Base-by-base conservation (phyloP, 2,888 invertebrate species). In the Pocota personata region DNA sequence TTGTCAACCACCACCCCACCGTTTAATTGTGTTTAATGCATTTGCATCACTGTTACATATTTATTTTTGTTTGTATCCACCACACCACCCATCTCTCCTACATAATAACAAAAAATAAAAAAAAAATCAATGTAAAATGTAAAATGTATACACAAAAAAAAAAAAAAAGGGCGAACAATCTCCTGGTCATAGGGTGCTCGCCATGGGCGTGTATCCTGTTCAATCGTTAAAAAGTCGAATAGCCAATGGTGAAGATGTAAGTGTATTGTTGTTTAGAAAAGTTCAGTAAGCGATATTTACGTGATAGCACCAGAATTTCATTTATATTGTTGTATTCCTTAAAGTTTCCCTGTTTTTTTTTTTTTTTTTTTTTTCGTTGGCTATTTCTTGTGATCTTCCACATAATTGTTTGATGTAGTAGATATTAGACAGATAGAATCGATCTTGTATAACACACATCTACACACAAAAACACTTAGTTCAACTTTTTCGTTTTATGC, bases 121-220 rank as follows among this genome's bases (percentile, higher is more conserved):
- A 57, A 60, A 21, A 27, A 58, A 32, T 60, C 43, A 52, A 71
- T 64, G 55, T 32, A 5, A 55, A 43, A 55, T 57, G 16, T 24
- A 12, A 60, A 64, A 60, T 57, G 30, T 60, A 50, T 30, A 43
- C 24, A 57, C 40, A 27, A 32, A 76, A 60, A n/a, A n/a, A n/a
- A n/a, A n/a, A 55, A 19, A 35, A 76, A 87, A 97, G 97, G 97
- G 97, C 93, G 96, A 97, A 92, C 97, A 97, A 94, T 97, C 97
- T 93, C 97, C 97, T 93, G 97, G 97, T 94, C 97, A 97, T 93
- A 96, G 97, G 93, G 96, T 96, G 93, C 95, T 97, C 90, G 96
- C 97, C 90, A 96, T 97, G 96, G 97, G 97, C 91, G 95, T 96
- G 93, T 97, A 95, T 94, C 97, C 97, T 92, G 96, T 97, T 93